Evolutionary conservation across 2,113 vertebrate genomes (phyloP), one percentile per base, ranked within the genome.

Genomic region (Neogale vison): DNA sequence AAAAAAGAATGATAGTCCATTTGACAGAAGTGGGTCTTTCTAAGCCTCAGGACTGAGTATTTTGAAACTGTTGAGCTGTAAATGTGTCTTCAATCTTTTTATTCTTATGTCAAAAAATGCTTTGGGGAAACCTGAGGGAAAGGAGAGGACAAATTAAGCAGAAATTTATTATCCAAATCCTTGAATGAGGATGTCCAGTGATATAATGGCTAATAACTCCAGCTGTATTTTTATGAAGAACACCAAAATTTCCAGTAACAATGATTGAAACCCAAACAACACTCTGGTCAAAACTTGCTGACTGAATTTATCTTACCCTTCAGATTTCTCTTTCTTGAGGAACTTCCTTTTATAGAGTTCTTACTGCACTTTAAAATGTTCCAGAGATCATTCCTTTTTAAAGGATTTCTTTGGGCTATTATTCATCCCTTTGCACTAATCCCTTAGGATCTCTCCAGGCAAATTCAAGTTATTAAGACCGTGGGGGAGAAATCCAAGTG

Each of bases 391-490:
- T 55, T 85, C 4, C 7, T 71, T 88, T 92, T 55, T 69, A 95
- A 96, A 86, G 11, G 3, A 71, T 92, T 86, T 80, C 12, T 80
- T 81, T 86, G 20, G 17, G 12, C 52, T 76, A n/a, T 59, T 90
- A 65, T 63, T 96, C 23, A 88, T 45, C 13, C 24, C 7, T 94
- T 91, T 47, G 39, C 21, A 74, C 39, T 82, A 91, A 95, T 93
- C n/a, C 55, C 34, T 57, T 89, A 57, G 26, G 14, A 86, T 47
- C 13, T 83, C 85, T 95, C 36, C 63, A 26, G 39, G 21, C 3
- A 96, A 90, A 67, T 72, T 92, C 61, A 74, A 90, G 72, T 55
- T 47, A 72, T 96, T 80, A 63, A 90, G 36, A 81, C 47, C 7
- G 52, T 31, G 20, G n/a, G 31, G 29, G 6, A 77, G 39, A 74